phyloP scores from a whole-genome alignment of 2,797 vertebrate species.

The Percopsis omiscomaycus region DNA sequence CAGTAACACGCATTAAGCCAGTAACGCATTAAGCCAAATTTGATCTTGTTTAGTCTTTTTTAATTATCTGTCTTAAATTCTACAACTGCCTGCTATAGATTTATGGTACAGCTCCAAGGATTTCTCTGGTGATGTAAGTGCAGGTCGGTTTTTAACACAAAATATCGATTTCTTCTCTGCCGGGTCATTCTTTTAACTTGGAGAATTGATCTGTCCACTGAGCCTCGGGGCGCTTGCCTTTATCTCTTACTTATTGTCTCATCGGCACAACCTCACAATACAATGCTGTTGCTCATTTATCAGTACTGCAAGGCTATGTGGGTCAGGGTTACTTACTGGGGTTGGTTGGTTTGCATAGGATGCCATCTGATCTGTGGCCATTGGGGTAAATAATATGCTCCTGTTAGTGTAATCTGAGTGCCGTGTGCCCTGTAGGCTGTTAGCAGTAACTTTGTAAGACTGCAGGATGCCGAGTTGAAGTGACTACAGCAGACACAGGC shows the following conservation, averaged over 20 bases:
- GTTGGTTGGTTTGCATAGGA: conserved; percentile 20
- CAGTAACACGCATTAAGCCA: not conserved
- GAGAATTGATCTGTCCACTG: conserved; percentile 21
- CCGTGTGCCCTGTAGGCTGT: conserved; percentile 34
- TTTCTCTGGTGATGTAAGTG: conserved; percentile 11
- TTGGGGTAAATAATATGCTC: conserved; percentile 54
- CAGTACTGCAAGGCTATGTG: conserved; percentile 26
- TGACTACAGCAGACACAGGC: conserved; percentile 32
- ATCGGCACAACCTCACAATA: not conserved
- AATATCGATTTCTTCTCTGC: conserved; percentile 20
- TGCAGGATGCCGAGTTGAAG: conserved; percentile 48
- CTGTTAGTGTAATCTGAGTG: conserved; percentile 55
- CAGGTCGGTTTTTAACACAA: conserved; percentile 12
- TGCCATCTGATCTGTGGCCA: conserved; percentile 46
- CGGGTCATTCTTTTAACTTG: conserved; percentile 13
- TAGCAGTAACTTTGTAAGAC: conserved; percentile 62
- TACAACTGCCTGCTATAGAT: not conserved
- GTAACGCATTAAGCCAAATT: not conserved
- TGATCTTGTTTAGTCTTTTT: conserved; percentile 6
- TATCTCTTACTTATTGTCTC: conserved; percentile 19
- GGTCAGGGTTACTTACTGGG: conserved; percentile 42
- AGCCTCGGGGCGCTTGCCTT: conserved; percentile 4
- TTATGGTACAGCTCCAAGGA: not conserved
- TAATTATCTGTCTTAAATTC: conserved; percentile 10
- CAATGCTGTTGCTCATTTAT: conserved; percentile 20